Evolutionary conservation across 2,113 vertebrate genomes (phyloP).

Genomic region (Archilochus colubris): DNA sequence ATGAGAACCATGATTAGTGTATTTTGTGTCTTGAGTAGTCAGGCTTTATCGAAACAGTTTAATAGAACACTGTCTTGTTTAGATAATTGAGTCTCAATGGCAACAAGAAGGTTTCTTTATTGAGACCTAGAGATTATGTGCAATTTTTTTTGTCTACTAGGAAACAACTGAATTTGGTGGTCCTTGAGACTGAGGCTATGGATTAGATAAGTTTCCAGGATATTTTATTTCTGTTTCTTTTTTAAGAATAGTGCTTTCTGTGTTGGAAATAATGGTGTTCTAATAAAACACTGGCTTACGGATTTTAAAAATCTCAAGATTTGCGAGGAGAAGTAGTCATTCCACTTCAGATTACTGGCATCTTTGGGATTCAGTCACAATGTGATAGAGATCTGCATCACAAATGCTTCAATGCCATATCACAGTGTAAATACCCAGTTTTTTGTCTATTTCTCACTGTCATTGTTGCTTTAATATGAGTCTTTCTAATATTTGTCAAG

Average conservation of each 20-base stretch:
- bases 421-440: neutral
- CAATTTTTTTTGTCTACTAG: neutral
- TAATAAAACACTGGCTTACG: neutral
- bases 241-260: neutral
- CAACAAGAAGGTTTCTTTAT: neutral
- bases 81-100: neutral
- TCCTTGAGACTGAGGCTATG: neutral
- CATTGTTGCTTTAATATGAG: fast-evolving
- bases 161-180: neutral
- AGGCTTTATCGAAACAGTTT: neutral
- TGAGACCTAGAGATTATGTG: neutral
- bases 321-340: neutral
- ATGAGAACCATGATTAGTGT: neutral
- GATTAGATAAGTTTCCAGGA: neutral
- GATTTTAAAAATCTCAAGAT: neutral
- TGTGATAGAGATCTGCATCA: neutral
- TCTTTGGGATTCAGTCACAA: neutral
- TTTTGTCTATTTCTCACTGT: neutral
- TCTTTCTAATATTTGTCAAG: neutral
- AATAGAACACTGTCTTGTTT: neutral
- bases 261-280: neutral
- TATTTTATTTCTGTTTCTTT: neutral
- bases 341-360: neutral
- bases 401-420: neutral
- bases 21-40: neutral